phyloP scores from a whole-genome alignment of 2,113 vertebrate genomes.

The Halcyon malimbica region DNA sequence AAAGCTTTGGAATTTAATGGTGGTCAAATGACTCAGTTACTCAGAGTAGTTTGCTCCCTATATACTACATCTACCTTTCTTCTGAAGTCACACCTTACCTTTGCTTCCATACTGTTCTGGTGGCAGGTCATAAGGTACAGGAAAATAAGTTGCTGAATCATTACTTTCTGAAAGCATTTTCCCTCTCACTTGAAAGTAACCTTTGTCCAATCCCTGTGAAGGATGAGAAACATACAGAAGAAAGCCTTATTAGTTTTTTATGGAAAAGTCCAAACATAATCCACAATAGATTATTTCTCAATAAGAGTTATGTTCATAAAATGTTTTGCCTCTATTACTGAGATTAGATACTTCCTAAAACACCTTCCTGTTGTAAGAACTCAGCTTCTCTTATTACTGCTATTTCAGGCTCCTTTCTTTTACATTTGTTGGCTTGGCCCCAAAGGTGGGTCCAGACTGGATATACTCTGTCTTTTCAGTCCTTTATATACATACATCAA shows the following conservation, averaged over 20 bases:
- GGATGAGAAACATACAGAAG: background rate
- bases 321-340: background rate
- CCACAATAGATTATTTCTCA: background rate
- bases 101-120: constrained; percentile 84
- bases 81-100: constrained; percentile 79
- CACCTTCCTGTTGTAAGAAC: background rate
- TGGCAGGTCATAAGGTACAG: constrained; percentile 93
- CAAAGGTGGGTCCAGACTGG: background rate
- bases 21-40: background rate
- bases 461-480: background rate
- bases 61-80: background rate
- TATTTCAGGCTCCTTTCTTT: background rate
- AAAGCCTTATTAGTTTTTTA: background rate
- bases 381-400: background rate
- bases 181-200: constrained; percentile 79
- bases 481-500: background rate
- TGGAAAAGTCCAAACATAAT: background rate
- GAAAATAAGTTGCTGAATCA: constrained; percentile 76
- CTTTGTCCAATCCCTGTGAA: constrained; percentile 70
- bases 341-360: background rate
- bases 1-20: background rate
- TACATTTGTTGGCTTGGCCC: background rate
- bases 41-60: background rate
- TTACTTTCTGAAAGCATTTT: constrained; percentile 74
- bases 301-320: background rate